These are phyloP conservation scores for Cranoglanis bouderius DNA, from an alignment of 2,113 vertebrate genomes.

Conservation along the genomic window DNA sequence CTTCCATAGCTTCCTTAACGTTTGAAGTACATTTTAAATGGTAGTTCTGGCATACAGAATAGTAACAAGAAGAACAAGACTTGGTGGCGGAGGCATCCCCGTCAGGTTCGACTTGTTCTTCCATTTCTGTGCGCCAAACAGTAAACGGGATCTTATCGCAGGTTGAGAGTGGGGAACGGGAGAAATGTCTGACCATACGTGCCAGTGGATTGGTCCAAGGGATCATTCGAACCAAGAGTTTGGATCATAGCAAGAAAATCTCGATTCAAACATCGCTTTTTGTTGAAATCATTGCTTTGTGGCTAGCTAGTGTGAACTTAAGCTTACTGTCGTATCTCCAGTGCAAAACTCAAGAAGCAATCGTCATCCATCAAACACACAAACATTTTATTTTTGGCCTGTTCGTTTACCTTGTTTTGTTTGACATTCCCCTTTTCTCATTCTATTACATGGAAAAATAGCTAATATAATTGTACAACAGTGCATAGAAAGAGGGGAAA, in stretches of 20 bases:
- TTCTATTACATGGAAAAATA: background rate
- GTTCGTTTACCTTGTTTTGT: background rate
- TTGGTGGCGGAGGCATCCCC: background rate
- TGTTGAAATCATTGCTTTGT: background rate
- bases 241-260: background rate
- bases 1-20: no score
- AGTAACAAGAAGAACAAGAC: background rate
- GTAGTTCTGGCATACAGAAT: background rate
- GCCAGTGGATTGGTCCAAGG: no score
- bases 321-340: background rate
- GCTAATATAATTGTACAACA: background rate
- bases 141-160: background rate
- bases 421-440: background rate
- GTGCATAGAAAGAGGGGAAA: background rate
- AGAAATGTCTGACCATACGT: background rate
- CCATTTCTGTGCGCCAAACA: no score
- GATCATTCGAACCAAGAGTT: background rate
- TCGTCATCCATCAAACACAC: background rate
- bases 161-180: background rate
- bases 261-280: background rate
- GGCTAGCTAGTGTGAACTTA: background rate
- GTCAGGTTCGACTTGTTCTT: background rate
- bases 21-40: background rate
- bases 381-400: background rate
- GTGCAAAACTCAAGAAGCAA: background rate